Percentiles rank a stretch among this genome's conserved stretches.
Conservation (phyloP, 2,888 invertebrate genomes). For the Callinectes sapidus region DNA sequence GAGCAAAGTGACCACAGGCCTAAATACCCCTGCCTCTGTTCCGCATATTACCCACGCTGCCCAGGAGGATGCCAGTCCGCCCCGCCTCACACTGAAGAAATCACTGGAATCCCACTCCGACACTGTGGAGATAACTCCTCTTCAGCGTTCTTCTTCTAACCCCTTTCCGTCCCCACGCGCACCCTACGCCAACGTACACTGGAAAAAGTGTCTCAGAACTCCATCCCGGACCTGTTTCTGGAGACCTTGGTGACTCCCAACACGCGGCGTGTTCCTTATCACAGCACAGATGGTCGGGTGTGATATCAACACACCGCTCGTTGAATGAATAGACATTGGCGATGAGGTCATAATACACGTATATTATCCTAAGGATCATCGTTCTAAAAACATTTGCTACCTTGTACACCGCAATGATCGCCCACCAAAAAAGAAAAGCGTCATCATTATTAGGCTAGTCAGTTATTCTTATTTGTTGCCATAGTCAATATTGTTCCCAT, state of each 20-base stretch:
- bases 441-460: too few relatives aligned
- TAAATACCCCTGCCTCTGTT: too few relatives aligned
- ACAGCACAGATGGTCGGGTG: background rate
- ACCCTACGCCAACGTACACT: conserved; percentile 15
- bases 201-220: conserved; percentile 39
- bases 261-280: background rate
- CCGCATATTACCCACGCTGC: background rate
- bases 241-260: conserved; percentile 37
- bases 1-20: background rate
- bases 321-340: too few relatives aligned
- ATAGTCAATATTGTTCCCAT: too few relatives aligned
- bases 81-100: background rate
- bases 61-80: background rate
- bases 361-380: too few relatives aligned
- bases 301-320: background rate
- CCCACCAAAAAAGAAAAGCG: too few relatives aligned
- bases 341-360: too few relatives aligned
- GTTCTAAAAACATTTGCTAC: too few relatives aligned
- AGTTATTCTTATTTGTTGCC: too few relatives aligned
- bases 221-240: background rate
- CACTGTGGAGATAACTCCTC: background rate
- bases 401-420: too few relatives aligned
- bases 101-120: background rate
- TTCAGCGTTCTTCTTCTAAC: background rate
- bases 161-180: background rate